phyloP scores from a whole-genome alignment of 2,888 invertebrate species.

The Plagodis pulveraria region DNA sequence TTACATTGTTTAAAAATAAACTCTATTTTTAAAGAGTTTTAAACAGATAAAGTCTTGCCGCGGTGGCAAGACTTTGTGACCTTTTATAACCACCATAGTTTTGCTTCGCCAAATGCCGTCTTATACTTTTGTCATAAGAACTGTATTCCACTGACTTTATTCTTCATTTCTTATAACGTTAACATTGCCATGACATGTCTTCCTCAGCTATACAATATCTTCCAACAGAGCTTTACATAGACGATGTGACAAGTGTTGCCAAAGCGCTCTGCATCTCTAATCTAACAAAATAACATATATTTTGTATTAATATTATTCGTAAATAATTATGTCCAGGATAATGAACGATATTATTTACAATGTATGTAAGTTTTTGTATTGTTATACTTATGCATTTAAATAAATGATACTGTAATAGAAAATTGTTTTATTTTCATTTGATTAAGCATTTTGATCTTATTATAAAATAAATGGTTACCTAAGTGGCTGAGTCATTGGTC shows the following conservation, averaged over 20 bases:
- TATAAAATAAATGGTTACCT: background rate
- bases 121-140: background rate
- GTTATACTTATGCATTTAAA: constrained; percentile 5
- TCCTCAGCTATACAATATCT: constrained; percentile 26
- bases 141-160: background rate
- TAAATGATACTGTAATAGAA: constrained; percentile 6
- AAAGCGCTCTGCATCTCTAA: constrained; percentile 27
- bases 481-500: too few relatives aligned
- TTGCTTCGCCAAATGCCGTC: background rate
- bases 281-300: constrained; percentile 10
- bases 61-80: too few relatives aligned
- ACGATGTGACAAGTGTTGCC: constrained; percentile 25
- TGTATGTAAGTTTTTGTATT: constrained; percentile 16
- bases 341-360: constrained; percentile 24
- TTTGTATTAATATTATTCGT: constrained; percentile 12
- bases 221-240: constrained; percentile 28
- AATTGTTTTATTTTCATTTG: constrained; percentile 1
- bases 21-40: too few relatives aligned
- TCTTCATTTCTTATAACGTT: background rate
- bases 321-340: too few relatives aligned
- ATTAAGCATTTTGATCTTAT: background rate
- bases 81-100: too few relatives aligned
- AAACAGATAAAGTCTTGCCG: too few relatives aligned
- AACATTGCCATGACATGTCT: constrained; percentile 33
- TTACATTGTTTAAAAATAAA: too few relatives aligned